Evolutionary conservation across 2,113 vertebrate genomes (phyloP).

Genomic region (Leucopsar rothschildi): DNA sequence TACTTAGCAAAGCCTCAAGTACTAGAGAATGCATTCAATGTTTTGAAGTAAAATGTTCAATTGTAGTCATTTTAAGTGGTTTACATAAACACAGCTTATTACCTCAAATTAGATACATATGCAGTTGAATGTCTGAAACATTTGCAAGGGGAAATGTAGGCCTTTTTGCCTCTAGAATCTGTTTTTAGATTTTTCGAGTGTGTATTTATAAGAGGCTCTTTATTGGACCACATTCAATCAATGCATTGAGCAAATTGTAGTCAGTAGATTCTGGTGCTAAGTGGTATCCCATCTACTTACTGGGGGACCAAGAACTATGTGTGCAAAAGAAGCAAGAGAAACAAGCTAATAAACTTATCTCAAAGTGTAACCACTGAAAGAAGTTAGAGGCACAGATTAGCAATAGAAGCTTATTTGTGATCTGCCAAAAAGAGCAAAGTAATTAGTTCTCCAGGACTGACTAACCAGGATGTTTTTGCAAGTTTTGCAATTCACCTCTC

Average conservation of each 20-base stretch:
- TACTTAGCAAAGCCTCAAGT: not conserved
- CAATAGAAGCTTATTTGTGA: not conserved
- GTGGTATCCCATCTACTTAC: not conserved
- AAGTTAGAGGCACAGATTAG: not conserved
- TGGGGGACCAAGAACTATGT: not conserved
- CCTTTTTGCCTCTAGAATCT: not conserved
- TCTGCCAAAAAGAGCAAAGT: not conserved
- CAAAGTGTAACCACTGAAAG: not conserved
- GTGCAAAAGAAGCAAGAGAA: not conserved
- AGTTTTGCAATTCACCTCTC: not conserved
- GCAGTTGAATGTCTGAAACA: not conserved
- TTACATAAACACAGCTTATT: not conserved
- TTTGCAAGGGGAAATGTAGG: not conserved
- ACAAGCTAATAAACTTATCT: not conserved
- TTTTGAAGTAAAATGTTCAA: not conserved
- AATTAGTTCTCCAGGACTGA: accelerated
- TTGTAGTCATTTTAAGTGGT: not conserved
- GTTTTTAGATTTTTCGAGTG: not conserved
- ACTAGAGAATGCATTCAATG: not conserved
- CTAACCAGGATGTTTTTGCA: not conserved
- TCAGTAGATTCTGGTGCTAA: not conserved
- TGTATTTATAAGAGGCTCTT: not conserved
- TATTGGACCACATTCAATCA: not conserved
- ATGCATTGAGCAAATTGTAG: not conserved
- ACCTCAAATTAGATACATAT: not conserved